Percentiles rank a stretch among this genome's conserved stretches.
Evolutionary conservation across 2,888 invertebrate genomes (phyloP).

Genomic region (Eilema depressum): DNA sequence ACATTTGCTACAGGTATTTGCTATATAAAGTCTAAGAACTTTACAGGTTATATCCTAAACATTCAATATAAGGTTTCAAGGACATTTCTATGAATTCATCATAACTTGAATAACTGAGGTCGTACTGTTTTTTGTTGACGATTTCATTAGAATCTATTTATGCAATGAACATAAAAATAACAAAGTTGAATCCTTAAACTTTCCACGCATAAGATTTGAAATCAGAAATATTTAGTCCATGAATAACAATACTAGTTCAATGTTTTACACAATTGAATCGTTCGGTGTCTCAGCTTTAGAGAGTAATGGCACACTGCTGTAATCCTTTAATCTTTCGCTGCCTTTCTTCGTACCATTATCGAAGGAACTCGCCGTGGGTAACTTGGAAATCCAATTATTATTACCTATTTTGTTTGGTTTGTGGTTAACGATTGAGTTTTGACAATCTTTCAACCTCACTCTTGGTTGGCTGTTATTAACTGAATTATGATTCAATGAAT

Average conservation of each 20-base stretch:
- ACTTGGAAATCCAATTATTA: slow-evolving; percentile 83
- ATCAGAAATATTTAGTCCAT: slow-evolving; percentile 21
- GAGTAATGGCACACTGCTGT: slow-evolving; percentile 81
- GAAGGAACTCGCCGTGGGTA: slow-evolving; percentile 80
- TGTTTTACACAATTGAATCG: slow-evolving; percentile 77
- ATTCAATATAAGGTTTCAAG: background rate
- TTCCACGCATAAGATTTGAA: slow-evolving; percentile 15
- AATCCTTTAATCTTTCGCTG: slow-evolving; percentile 77
- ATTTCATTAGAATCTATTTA: background rate
- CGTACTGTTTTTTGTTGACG: background rate
- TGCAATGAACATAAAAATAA: background rate
- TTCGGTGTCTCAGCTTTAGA: slow-evolving; percentile 78
- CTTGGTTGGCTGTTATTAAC: slow-evolving; percentile 71
- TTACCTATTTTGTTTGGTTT: slow-evolving; percentile 80
- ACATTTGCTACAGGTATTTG: background rate
- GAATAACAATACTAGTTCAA: slow-evolving; percentile 21
- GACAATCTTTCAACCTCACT: slow-evolving; percentile 78
- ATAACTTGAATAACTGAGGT: background rate
- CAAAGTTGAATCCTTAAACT: slow-evolving; percentile 19
- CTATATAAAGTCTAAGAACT: background rate
- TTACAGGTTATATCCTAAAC: background rate
- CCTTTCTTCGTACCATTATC: slow-evolving; percentile 76
- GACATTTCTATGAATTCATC: background rate
- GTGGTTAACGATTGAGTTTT: slow-evolving; percentile 72
- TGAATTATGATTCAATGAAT: slow-evolving; percentile 74